These are phyloP conservation scores for Nanorana parkeri DNA, from an alignment of 2,113 vertebrate species.

Conservation along the genomic window DNA sequence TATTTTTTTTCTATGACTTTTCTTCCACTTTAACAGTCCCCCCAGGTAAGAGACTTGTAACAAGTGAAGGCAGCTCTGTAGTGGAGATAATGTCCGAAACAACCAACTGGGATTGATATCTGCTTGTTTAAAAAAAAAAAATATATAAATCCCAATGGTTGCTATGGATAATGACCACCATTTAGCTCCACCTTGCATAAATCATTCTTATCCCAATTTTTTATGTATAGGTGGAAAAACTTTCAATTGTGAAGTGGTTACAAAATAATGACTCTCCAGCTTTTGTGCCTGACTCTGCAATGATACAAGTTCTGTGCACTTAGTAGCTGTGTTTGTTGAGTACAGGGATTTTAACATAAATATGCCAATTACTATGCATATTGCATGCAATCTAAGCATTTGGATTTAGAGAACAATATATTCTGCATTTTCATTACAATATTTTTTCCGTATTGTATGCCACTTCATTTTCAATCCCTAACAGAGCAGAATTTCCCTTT, in stretches of 20 bases:
- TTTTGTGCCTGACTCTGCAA: not conserved
- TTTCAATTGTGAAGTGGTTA: not conserved
- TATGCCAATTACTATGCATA: slow-evolving; percentile 16
- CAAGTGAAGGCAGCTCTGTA: no score
- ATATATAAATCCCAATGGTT: no score
- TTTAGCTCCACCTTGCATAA: no score
- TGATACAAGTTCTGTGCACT: not conserved
- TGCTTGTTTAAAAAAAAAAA: no score
- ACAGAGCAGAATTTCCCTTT: not conserved
- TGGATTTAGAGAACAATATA: slow-evolving; percentile 31
- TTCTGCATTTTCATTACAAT: slow-evolving; percentile 7
- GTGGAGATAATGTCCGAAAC: no score
- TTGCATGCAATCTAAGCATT: slow-evolving; percentile 17
- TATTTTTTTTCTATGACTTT: no score
- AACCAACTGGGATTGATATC: no score
- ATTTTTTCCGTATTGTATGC: slow-evolving; percentile 11
- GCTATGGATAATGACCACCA: no score
- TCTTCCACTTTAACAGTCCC: no score
- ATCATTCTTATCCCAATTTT: no score
- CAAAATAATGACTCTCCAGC: not conserved
- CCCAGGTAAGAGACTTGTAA: no score
- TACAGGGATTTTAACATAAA: slow-evolving; percentile 3
- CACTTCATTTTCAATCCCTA: not conserved
- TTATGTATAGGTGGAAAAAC: no score
- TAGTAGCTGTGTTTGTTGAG: not conserved